Evolutionary conservation across 2,113 vertebrate species (phyloP).

Genomic region (Chlamydotis undulata): DNA sequence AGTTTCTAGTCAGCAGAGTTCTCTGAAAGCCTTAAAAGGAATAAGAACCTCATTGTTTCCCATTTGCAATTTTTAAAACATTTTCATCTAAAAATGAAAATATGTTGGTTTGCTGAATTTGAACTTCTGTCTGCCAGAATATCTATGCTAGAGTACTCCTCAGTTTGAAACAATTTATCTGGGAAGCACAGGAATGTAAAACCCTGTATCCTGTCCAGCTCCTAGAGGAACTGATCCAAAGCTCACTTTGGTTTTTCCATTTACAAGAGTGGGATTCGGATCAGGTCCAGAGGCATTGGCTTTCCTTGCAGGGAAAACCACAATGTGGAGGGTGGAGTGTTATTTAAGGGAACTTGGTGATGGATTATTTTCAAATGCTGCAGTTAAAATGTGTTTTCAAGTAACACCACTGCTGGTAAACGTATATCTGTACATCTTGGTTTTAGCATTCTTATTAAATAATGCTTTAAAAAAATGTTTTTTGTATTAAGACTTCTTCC

Average conservation of each 20-base stretch:
- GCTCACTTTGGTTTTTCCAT: slow-evolving; percentile 44
- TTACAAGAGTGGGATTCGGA: slow-evolving; percentile 12
- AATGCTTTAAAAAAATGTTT: neutral
- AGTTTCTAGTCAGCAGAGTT: neutral
- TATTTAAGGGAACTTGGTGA: slow-evolving; percentile 10
- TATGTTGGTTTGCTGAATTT: neutral
- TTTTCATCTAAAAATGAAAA: slow-evolving; percentile 13
- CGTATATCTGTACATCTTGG: neutral
- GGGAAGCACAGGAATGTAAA: neutral
- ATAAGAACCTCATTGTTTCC: neutral
- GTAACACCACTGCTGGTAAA: neutral
- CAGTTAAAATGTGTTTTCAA: slow-evolving; percentile 13
- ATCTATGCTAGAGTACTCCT: neutral
- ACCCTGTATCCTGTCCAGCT: neutral
- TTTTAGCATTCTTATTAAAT: neutral
- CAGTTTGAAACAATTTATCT: slow-evolving; percentile 6
- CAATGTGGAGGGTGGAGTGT: slow-evolving; percentile 20
- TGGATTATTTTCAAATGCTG: slow-evolving; percentile 18
- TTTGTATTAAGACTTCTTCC: neutral
- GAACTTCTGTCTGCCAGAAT: neutral
- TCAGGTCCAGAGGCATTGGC: neutral
- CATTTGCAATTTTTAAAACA: neutral
- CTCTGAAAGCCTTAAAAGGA: slow-evolving; percentile 19
- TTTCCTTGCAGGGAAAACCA: slow-evolving; percentile 23
- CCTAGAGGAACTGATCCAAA: slow-evolving; percentile 10